phyloP scores from a whole-genome alignment of 2,797 vertebrate species.

The Lepus townsendii region DNA sequence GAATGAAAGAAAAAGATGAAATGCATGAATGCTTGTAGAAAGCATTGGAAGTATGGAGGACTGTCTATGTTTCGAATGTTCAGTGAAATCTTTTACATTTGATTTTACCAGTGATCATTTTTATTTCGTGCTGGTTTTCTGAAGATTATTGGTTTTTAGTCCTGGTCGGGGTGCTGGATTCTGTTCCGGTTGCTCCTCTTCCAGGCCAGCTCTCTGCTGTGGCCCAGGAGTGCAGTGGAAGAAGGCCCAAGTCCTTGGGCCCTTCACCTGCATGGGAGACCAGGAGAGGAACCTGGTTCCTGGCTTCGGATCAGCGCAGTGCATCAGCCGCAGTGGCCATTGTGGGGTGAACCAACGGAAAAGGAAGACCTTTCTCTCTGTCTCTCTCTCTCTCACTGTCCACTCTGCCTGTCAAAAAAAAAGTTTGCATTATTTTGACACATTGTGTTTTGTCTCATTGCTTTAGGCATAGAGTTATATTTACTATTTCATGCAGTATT shows the following conservation, averaged over 20 bases:
- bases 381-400: no score
- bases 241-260: no score
- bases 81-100: conserved; percentile 18
- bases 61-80: background rate
- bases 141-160: conserved; percentile 36
- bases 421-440: background rate
- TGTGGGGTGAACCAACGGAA: no score
- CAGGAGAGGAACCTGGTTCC: no score
- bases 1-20: background rate
- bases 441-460: conserved; percentile 48
- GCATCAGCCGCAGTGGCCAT: no score
- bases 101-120: background rate
- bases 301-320: no score
- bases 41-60: background rate
- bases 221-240: no score
- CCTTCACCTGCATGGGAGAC: no score
- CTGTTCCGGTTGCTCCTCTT: no score
- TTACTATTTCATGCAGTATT: conserved; percentile 16
- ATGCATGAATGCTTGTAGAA: background rate
- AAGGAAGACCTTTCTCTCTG: no score
- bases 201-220: no score
- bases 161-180: no score
- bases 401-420: background rate
- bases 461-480: conserved; percentile 11
- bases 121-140: conserved; percentile 13